phyloP scores from a whole-genome alignment of 1,140 invertebrate genomes.

The Matsumurasca onukii region DNA sequence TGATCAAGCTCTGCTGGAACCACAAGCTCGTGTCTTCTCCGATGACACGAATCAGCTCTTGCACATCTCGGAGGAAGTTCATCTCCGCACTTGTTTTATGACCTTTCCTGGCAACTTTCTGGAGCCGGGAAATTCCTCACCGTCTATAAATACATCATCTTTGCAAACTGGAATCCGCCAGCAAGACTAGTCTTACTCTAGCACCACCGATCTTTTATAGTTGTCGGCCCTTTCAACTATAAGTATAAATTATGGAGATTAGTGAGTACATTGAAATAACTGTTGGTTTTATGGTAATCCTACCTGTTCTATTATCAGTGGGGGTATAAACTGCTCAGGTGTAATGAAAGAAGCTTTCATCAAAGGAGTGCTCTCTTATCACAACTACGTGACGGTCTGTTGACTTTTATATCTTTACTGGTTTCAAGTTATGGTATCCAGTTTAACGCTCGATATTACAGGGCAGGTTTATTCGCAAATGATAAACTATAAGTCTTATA shows the following conservation, averaged over 20 bases:
- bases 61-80: too few relatives aligned
- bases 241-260: slow-evolving; percentile 15
- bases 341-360: neutral
- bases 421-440: too few relatives aligned
- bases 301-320: neutral
- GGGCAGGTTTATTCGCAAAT: too few relatives aligned
- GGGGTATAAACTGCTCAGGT: neutral
- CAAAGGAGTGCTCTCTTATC: too few relatives aligned
- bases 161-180: slow-evolving; percentile 5
- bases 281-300: slow-evolving; percentile 6
- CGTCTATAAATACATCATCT: slow-evolving; percentile 14
- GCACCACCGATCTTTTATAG: neutral
- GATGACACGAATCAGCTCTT: too few relatives aligned
- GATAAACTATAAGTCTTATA: too few relatives aligned
- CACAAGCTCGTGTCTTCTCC: too few relatives aligned
- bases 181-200: neutral
- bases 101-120: neutral
- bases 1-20: too few relatives aligned
- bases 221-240: slow-evolving; percentile 6
- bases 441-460: too few relatives aligned
- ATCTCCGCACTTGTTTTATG: neutral
- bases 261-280: neutral
- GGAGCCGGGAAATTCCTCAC: neutral
- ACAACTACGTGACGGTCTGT: too few relatives aligned
- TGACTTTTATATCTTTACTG: too few relatives aligned